These are phyloP conservation scores for Phaethornis superciliosus DNA, from an alignment of 2,113 vertebrate genomes.

Conservation along the genomic window DNA sequence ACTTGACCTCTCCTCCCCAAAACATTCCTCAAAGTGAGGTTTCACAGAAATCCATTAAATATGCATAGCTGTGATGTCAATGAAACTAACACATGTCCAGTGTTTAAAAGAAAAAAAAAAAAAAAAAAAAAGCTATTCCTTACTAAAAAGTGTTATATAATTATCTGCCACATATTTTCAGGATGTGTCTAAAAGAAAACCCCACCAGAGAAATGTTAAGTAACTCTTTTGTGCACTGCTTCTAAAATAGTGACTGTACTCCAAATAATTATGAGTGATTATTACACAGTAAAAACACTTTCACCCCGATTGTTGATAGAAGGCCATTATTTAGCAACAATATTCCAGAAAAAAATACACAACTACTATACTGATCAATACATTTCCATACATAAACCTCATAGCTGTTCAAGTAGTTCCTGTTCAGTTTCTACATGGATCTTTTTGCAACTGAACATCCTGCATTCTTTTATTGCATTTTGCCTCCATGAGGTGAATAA, in stretches of 20 bases:
- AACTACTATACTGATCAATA: not conserved
- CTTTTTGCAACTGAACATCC: not conserved
- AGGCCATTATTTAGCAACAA: not conserved
- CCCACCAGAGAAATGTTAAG: not conserved
- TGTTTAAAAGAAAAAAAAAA: not conserved
- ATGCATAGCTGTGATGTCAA: not conserved
- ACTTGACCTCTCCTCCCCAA: not conserved
- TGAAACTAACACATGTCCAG: not conserved
- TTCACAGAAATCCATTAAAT: not conserved
- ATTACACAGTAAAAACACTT: not conserved
- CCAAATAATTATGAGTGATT: not conserved
- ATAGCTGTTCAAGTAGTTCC: not conserved
- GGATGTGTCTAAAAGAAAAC: not conserved
- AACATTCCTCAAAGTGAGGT: not conserved
- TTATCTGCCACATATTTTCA: not conserved
- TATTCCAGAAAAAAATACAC: not conserved
- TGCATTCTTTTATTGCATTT: not conserved
- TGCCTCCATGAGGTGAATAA: not conserved
- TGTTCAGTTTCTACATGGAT: not conserved
- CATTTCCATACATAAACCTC: not conserved
- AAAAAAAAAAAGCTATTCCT: not conserved
- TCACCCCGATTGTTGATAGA: not conserved
- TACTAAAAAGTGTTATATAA: not conserved
- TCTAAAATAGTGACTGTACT: not conserved
- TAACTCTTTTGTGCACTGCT: not conserved